These are phyloP conservation scores for Rotaria macrura DNA, from an alignment of 2,888 invertebrate species.

Conservation along the genomic window DNA sequence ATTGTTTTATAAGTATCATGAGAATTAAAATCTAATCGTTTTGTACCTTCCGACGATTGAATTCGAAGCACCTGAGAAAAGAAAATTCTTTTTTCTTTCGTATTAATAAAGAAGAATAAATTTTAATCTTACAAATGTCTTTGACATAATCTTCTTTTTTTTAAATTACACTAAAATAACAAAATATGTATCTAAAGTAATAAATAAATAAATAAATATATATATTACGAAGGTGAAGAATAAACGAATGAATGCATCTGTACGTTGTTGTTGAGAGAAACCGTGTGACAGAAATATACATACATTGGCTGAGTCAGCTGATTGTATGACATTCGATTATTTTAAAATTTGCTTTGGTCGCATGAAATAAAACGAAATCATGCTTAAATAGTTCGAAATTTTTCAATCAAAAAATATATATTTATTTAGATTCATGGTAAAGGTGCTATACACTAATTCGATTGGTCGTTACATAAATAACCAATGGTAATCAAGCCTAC, in stretches of 20 bases:
- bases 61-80: conserved; percentile 18
- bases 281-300: neutral
- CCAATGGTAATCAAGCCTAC: neutral
- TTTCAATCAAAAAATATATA: neutral
- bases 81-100: no score
- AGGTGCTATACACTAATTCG: neutral
- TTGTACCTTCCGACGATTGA: conserved; percentile 31
- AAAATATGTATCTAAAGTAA: neutral
- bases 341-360: neutral
- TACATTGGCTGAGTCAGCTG: neutral
- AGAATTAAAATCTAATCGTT: conserved; percentile 20
- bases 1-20: neutral
- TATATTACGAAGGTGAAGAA: neutral
- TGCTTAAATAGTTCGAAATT: neutral
- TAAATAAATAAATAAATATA: neutral
- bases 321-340: neutral
- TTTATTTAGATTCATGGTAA: neutral
- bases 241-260: neutral
- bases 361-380: neutral
- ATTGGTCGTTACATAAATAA: neutral
- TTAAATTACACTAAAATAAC: neutral
- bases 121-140: neutral
- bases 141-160: no score
- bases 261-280: neutral
- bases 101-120: neutral